Base-by-base conservation (phyloP, 2,888 invertebrate genomes). In the Xanthia togata region DNA sequence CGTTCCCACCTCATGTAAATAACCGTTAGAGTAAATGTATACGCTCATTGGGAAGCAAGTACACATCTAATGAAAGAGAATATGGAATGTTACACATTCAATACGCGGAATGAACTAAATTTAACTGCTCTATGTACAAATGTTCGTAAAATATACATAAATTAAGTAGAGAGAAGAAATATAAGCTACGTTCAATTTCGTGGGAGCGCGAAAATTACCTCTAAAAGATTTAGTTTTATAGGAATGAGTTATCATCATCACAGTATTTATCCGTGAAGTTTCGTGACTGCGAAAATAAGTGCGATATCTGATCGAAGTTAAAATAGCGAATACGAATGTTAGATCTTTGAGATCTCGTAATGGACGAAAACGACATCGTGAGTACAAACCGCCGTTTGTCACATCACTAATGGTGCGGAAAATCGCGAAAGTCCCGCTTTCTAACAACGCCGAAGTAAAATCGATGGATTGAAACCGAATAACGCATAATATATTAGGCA, bases 341-440 rank as follows among this genome's bases (percentile, higher is more conserved):
- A 91, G 91, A 94, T 95, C 93, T 94, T 93, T 91, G 92, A 92
- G 94, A 94, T 94, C 93, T 92, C 92, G 91, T 95, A 95, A 95
- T 95, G 93, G 93, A 93, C 92, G 93, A 91, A 94, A 95, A 95
- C 93, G 95, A 94, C 95, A 94, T 93, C 92, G 92, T 90, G 93
- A 93, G 93, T 94, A 94, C 93, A 94, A 94, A 93, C 92, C 93
- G 90, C 93, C 93, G 94, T 95, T 95, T 94, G 94, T 95, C 95
- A 95, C 93, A 92, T 92, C 91, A 93, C 93, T 95, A 95, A 96
- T 95, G 95, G 95, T 87, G 92, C 89, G 93, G 94, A 94, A 95
- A 96, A 96, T 95, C 95, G 93, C 90, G 88, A 93, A 92, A 93
- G 91, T 93, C 92, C 92, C 94, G 93, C 92, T 93, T 92, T 92